These are phyloP conservation scores for Myotis findleyi DNA, from an alignment of 2,797 vertebrate genomes.

Conservation along the genomic window DNA sequence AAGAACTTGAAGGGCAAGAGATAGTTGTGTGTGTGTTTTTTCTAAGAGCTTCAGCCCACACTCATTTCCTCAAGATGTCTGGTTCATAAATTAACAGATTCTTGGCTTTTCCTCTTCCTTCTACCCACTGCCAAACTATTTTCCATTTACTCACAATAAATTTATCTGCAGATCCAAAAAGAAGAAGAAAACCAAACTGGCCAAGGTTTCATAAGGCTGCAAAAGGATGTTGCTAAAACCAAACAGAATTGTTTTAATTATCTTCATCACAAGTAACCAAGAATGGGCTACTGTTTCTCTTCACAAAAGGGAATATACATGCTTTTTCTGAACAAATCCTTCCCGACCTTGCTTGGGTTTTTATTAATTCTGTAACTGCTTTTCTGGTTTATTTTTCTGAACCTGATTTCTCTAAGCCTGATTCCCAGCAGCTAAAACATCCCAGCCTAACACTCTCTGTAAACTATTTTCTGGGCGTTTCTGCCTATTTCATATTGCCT, in stretches of 20 bases:
- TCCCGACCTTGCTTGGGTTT: neutral
- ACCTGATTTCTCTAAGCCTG: neutral
- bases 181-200: slow-evolving; percentile 29
- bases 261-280: neutral
- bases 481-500: neutral
- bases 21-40: neutral
- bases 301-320: neutral
- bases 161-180: slow-evolving; percentile 38
- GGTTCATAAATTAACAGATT: slow-evolving; percentile 63
- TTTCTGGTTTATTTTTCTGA: slow-evolving; percentile 29
- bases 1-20: slow-evolving; percentile 56
- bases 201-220: slow-evolving; percentile 1
- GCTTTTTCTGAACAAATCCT: neutral
- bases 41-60: neutral
- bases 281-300: slow-evolving; percentile 3
- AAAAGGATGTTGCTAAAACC: slow-evolving; percentile 33
- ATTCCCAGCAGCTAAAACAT: neutral
- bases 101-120: slow-evolving; percentile 48
- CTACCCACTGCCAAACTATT: slow-evolving; percentile 64
- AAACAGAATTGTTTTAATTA: slow-evolving; percentile 27
- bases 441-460: neutral
- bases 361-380: neutral
- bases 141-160: slow-evolving; percentile 72
- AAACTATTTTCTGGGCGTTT: neutral
- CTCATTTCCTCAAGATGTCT: slow-evolving; percentile 61